These are phyloP conservation scores for Crocuta crocuta DNA, from an alignment of 2,113 vertebrate genomes.

Conservation along the genomic window DNA sequence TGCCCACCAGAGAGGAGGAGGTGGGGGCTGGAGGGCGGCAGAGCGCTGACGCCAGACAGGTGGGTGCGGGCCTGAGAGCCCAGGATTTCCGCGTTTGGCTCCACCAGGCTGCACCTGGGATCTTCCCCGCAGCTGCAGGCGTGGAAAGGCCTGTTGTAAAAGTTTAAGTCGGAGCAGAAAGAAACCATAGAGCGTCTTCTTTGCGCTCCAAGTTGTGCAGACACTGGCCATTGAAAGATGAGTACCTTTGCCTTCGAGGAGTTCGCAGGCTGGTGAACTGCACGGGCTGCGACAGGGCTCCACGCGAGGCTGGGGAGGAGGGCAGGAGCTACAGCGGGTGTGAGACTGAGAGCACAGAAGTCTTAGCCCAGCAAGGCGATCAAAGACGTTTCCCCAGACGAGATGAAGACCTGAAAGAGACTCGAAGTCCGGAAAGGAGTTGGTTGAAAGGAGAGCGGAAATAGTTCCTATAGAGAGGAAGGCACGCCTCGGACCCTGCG, in stretches of 20 bases:
- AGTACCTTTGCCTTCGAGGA: background rate
- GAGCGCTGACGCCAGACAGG: background rate
- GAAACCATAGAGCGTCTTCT: background rate
- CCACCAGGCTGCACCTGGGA: background rate
- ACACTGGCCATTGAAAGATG: background rate
- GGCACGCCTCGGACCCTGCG: background rate
- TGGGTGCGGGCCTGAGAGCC: too few species aligned
- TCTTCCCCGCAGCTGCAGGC: background rate
- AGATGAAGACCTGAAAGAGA: background rate
- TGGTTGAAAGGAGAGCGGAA: background rate
- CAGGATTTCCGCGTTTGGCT: rapidly evolving
- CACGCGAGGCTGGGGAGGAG: background rate
- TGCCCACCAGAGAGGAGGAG: background rate
- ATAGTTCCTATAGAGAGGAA: background rate
- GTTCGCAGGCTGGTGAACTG: background rate
- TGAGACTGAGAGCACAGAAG: background rate
- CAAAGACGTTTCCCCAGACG: background rate
- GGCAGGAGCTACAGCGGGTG: background rate
- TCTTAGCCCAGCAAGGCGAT: background rate
- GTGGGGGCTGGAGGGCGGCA: background rate
- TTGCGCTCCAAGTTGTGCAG: background rate
- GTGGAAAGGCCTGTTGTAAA: background rate
- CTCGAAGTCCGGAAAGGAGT: background rate
- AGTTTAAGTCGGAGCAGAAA: background rate
- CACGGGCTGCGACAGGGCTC: background rate